Conservation (phyloP, 2,888 invertebrate genomes). For the Brachypalpus laphriformis region DNA sequence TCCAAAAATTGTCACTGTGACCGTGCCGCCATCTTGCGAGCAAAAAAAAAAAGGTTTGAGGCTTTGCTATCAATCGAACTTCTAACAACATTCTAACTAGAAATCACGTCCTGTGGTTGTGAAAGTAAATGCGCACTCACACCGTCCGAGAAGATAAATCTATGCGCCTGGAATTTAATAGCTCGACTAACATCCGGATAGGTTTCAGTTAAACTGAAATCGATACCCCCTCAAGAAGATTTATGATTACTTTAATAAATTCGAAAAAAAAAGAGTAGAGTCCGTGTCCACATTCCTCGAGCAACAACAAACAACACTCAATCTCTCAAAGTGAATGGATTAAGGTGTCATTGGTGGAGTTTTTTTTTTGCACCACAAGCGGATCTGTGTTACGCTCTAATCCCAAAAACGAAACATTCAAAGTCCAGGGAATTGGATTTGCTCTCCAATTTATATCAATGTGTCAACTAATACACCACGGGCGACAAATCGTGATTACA, state of each 20-base stretch:
- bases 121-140: not conserved
- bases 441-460: constrained; percentile 72
- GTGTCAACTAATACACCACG: constrained; percentile 67
- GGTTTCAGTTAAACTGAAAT: not conserved
- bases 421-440: constrained; percentile 48
- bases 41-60: too few species aligned
- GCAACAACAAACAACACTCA: constrained; percentile 49
- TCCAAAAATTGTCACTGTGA: too few species aligned
- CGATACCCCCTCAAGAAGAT: constrained; percentile 43
- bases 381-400: constrained; percentile 67
- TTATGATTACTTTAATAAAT: constrained; percentile 58
- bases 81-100: too few species aligned
- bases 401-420: constrained; percentile 8
- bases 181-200: constrained; percentile 19
- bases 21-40: too few species aligned
- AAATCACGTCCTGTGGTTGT: too few species aligned
- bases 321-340: constrained; percentile 62
- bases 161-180: not conserved
- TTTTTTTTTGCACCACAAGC: constrained; percentile 1
- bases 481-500: constrained; percentile 73
- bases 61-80: too few species aligned
- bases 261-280: constrained; percentile 15
- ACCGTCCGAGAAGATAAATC: constrained; percentile 6
- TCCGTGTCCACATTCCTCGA: constrained; percentile 27
- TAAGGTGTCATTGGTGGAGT: constrained; percentile 61